These are phyloP conservation scores for Hypolimnas misippus DNA, from an alignment of 2,888 invertebrate species.

Conservation along the genomic window DNA sequence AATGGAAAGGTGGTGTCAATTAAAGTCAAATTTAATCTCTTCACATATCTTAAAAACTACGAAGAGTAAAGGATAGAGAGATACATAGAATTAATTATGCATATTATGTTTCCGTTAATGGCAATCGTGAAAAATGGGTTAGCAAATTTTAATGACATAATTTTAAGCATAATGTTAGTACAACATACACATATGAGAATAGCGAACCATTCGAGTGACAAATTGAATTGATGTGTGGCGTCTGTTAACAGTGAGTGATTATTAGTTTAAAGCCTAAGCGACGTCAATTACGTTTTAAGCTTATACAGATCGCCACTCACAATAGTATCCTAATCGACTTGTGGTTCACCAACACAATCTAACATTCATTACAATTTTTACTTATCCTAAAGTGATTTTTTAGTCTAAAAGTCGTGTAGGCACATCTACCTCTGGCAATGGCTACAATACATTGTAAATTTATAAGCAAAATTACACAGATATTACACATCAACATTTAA, in stretches of 20 bases:
- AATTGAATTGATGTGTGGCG: neutral
- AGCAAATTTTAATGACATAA: neutral
- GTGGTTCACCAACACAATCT: neutral
- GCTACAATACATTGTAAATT: conserved; percentile 1
- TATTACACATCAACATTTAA: neutral
- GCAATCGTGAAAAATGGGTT: neutral
- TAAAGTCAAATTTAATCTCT: too few species aligned
- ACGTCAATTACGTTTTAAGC: neutral
- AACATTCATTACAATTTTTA: neutral
- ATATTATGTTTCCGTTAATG: neutral
- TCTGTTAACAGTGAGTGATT: neutral
- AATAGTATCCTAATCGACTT: neutral
- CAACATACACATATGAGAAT: neutral
- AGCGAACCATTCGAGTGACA: neutral
- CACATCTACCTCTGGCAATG: conserved; percentile 3
- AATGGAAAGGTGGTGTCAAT: too few species aligned
- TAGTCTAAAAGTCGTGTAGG: conserved; percentile 8
- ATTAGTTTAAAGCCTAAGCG: neutral
- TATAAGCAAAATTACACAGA: neutral
- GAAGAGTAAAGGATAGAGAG: too few species aligned
- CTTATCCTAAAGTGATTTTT: neutral
- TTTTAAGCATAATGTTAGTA: neutral
- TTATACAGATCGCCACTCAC: neutral
- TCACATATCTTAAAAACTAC: too few species aligned
- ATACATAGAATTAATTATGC: too few species aligned